Evolutionary conservation across 1,140 invertebrate genomes (phyloP).

Genomic region (Cydia amplana): DNA sequence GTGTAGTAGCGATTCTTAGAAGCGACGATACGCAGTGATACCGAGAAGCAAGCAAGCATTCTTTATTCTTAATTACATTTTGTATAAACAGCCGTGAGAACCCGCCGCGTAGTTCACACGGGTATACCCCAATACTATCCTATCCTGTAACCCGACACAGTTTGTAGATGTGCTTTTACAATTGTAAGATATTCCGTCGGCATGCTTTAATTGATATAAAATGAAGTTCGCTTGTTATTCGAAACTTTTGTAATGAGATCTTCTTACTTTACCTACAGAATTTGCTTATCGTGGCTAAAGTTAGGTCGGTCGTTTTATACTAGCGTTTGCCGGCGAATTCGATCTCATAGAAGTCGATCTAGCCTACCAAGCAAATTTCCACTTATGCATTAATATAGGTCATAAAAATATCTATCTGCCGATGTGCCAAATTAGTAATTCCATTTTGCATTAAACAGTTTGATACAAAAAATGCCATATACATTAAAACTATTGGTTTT

Average conservation of each 20-base stretch:
- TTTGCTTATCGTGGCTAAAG: neutral
- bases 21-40: slow-evolving; percentile 2
- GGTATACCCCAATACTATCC: slow-evolving; percentile 1
- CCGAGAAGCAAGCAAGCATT: slow-evolving; percentile 13
- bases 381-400: too few species aligned
- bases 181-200: slow-evolving; percentile 9
- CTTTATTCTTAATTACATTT: slow-evolving; percentile 19
- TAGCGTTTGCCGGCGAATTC: too few species aligned
- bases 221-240: neutral
- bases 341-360: too few species aligned
- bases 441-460: too few species aligned
- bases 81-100: slow-evolving; percentile 28
- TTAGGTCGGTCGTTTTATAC: neutral
- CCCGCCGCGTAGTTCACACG: neutral
- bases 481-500: too few species aligned
- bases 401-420: too few species aligned
- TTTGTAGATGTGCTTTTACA: slow-evolving; percentile 7
- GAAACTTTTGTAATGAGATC: slow-evolving; percentile 18
- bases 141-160: neutral
- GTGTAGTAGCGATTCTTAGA: slow-evolving; percentile 15
- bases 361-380: too few species aligned
- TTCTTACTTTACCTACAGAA: neutral
- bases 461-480: too few species aligned
- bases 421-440: too few species aligned
- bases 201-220: slow-evolving; percentile 24